A percentile compares a stretch with the other conserved stretches of the same genome.
Conservation (phyloP, 2,888 invertebrate species). For the Drosophila sordidula region DNA sequence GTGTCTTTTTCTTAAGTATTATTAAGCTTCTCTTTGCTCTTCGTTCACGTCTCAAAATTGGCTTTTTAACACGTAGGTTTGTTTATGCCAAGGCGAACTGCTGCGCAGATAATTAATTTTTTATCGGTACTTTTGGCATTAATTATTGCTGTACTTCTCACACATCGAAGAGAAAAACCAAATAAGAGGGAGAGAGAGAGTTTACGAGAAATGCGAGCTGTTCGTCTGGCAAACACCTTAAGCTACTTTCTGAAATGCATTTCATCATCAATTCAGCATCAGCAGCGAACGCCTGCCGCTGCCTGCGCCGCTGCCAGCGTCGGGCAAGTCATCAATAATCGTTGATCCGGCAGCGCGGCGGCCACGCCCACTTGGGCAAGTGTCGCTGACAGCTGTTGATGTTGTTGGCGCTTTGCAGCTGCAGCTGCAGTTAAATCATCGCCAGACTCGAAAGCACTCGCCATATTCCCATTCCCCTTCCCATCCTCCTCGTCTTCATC, state of each 20-base stretch:
- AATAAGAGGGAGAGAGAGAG: slow-evolving; percentile 10
- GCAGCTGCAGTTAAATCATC: slow-evolving; percentile 68
- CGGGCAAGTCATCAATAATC: slow-evolving; percentile 79
- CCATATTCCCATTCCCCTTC: slow-evolving; percentile 52
- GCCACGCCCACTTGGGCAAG: slow-evolving; percentile 65
- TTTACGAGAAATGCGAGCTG: slow-evolving; percentile 17
- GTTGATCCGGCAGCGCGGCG: slow-evolving; percentile 67
- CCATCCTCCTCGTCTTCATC: slow-evolving; percentile 22
- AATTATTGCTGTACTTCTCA: slow-evolving; percentile 54
- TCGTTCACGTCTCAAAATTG: slow-evolving; percentile 3
- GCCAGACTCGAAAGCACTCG: slow-evolving; percentile 51
- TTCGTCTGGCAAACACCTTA: slow-evolving; percentile 59
- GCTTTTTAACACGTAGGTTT: slow-evolving; percentile 20
- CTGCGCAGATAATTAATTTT: slow-evolving; percentile 32
- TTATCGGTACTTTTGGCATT: slow-evolving; percentile 39
- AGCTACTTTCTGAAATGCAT: slow-evolving; percentile 78
- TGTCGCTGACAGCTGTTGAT: slow-evolving; percentile 75
- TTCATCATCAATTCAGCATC: slow-evolving; percentile 82
- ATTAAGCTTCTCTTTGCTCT: background rate
- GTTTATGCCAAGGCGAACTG: slow-evolving; percentile 3
- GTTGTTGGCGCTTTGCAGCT: slow-evolving; percentile 41
- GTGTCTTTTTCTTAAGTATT: background rate
- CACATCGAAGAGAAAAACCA: slow-evolving; percentile 27
- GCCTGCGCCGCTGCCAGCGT: slow-evolving; percentile 31
- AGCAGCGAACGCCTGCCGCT: slow-evolving; percentile 58